A percentile compares a stretch with the other conserved stretches of the same genome.
Evolutionary conservation across 2,797 vertebrate species (phyloP).

Genomic region (Hippocampus kuda): DNA sequence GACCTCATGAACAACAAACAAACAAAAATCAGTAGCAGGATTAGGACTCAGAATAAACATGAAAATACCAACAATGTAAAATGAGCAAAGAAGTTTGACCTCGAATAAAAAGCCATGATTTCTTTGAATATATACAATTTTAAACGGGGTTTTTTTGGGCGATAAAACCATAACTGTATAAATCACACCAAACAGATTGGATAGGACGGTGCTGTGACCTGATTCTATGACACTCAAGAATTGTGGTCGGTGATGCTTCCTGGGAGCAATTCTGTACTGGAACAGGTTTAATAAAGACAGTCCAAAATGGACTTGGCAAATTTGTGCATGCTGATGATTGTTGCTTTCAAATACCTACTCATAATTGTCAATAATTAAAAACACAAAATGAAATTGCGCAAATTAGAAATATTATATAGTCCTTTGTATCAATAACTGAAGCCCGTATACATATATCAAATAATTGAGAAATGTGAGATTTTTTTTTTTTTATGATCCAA

Average conservation of each 20-base stretch:
- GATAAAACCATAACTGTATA: background rate
- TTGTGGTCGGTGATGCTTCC: slow-evolving; percentile 1
- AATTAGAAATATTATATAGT: background rate
- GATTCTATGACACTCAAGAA: slow-evolving; percentile 7
- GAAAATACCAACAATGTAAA: slow-evolving; percentile 18
- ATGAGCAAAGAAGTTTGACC: slow-evolving; percentile 11
- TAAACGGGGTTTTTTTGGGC: too few species aligned
- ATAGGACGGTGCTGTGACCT: background rate
- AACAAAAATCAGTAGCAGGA: slow-evolving; percentile 43
- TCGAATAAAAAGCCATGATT: background rate
- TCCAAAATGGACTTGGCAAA: slow-evolving; percentile 8
- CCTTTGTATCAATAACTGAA: background rate
- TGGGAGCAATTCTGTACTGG: slow-evolving; percentile 31
- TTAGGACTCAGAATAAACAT: background rate
- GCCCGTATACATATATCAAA: background rate
- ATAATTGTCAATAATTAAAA: background rate
- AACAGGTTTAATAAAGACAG: slow-evolving; percentile 10
- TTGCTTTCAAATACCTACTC: background rate
- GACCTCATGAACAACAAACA: slow-evolving; percentile 23
- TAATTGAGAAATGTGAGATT: background rate
- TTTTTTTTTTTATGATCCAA: background rate
- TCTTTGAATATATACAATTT: background rate
- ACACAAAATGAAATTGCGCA: background rate
- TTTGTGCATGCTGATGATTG: background rate
- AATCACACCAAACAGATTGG: slow-evolving; percentile 2